These are phyloP conservation scores for Fulica atra DNA, from an alignment of 2,113 vertebrate species.

Conservation along the genomic window DNA sequence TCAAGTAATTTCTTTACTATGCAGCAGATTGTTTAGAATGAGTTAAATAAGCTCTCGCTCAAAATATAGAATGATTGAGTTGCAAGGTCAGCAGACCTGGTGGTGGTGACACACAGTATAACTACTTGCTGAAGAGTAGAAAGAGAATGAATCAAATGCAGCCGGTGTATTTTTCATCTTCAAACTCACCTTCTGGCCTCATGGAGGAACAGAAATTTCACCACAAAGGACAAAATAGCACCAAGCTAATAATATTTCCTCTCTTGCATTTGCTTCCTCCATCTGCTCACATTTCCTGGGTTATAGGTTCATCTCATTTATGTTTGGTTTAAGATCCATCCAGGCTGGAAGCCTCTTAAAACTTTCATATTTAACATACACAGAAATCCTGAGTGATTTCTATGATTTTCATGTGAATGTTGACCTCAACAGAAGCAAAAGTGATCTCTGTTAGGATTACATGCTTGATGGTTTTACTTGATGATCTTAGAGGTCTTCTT, in stretches of 20 bases:
- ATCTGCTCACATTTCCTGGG: neutral
- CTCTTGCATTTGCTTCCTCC: neutral
- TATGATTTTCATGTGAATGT: neutral
- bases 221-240: neutral
- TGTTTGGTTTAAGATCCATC: neutral
- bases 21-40: too few species aligned
- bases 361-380: neutral
- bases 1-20: too few species aligned
- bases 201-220: neutral
- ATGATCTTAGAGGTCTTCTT: too few species aligned
- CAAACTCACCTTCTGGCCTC: neutral
- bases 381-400: neutral
- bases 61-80: neutral
- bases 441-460: neutral
- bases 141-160: neutral
- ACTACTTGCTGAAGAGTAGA: neutral
- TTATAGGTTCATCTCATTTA: neutral
- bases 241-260: neutral
- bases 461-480: too few species aligned
- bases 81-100: neutral
- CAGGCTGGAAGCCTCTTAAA: neutral
- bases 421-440: neutral
- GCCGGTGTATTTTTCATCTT: neutral
- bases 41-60: neutral
- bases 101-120: neutral